Base-by-base conservation (phyloP, 2,888 invertebrate species). In the Melanophora roralis region DNA sequence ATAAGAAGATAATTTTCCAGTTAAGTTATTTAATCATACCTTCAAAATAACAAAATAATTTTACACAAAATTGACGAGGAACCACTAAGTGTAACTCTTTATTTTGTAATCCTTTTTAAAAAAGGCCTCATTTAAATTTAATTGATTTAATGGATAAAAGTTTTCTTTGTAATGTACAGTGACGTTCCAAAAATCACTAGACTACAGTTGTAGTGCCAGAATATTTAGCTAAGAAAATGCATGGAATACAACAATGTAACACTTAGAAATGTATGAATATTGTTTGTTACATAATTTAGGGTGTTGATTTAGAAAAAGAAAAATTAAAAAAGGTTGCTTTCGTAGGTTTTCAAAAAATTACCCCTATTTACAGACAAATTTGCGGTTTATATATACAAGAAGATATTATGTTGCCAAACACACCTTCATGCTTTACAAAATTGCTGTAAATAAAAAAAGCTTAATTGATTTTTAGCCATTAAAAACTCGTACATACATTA, bases 361-460 rank as follows among this genome's bases (percentile, higher is more conserved):
- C 59, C 76, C 74, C 49, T 68, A 76, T 80, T 80, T 53, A 65
- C 36, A 78, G 81, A 82, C 82, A 80, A 81, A 81, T 81, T 81
- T 80, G 81, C 74, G 80, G 81, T 69, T 80, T 47, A 47, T 51
- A 23, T 47, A 55, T 32, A 53, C 43, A 68, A 36, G 23, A 57
- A 49, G 38, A 0, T 43, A 34, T n/a, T 49, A 7, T 23, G 1
- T 14, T 11, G 14, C 5, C 4, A 9, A 9, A 9, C 1, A 11
- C 16, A 16, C 11, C 16, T 12, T 16, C 8, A n/a, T n/a, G n/a
- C n/a, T n/a, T n/a, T n/a, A n/a, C n/a, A n/a, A 27, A 49, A 23
- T 3, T 23, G 49, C 21, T 49, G 49, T 6, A 23, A 57, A 36
- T 38, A 38, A 23, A n/a, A 57, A 9, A 34, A 53, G 34, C 32